phyloP scores from a whole-genome alignment of 1,140 invertebrate species.

The Cherax destructor region DNA sequence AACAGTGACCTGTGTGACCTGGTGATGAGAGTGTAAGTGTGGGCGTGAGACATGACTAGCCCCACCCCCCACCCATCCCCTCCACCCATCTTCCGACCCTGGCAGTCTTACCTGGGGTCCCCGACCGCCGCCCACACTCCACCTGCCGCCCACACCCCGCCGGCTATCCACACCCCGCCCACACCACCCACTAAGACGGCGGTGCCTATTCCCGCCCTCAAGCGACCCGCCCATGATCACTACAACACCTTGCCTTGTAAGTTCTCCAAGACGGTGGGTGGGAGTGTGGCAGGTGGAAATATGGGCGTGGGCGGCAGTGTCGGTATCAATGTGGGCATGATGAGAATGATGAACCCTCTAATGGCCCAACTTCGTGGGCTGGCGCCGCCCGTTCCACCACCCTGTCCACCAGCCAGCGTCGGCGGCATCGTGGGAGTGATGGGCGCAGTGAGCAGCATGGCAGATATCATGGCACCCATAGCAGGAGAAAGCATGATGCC shows the following conservation, averaged over 20 bases:
- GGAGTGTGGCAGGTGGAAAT: too few species aligned
- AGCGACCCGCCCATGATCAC: background rate
- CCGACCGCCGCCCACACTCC: background rate
- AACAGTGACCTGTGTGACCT: background rate
- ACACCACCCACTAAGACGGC: background rate
- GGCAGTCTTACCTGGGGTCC: slow-evolving; percentile 13
- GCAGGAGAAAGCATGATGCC: background rate
- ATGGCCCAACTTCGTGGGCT: background rate
- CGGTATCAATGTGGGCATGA: background rate
- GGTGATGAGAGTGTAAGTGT: background rate
- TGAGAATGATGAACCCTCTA: background rate
- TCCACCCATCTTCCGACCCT: slow-evolving; percentile 39
- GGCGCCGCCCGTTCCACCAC: too few species aligned
- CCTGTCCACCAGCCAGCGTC: background rate
- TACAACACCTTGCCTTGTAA: background rate
- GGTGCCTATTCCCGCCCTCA: background rate
- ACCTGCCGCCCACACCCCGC: background rate
- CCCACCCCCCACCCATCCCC: background rate
- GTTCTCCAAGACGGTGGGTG: background rate
- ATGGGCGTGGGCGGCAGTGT: background rate
- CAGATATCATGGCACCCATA: background rate
- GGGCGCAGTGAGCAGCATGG: background rate
- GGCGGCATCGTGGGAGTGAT: background rate
- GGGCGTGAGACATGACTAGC: background rate
- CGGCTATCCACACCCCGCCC: background rate